Evolutionary conservation across 1,140 invertebrate genomes (phyloP), one percentile per base, ranked within the genome.

Genomic region (Plutomurus gul): DNA sequence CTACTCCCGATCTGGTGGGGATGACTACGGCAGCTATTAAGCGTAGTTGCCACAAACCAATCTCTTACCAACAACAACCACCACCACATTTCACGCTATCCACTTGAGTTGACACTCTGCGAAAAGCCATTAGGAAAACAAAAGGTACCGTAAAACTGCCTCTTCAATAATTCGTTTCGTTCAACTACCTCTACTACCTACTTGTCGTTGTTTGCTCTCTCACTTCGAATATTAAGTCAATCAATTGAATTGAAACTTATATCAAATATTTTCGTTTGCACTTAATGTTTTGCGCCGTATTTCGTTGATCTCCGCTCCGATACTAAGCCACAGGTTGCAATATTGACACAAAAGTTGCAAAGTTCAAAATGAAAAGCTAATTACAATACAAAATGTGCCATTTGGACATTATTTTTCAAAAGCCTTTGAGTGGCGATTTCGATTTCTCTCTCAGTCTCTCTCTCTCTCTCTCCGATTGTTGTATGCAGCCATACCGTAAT

Each of bases 311-410:
- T 74, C 71, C 72, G 77, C 77, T 79, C 77, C 77, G 77, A 79
- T 79, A 79, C 72, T 79, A 79, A 79, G 77, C 77, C 76, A 71
- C 20, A 65, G 76, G 70, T 78, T 78, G 76, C 65, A 40, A 30
- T n/a, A n/a, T n/a, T n/a, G n/a, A n/a, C n/a, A n/a, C 60, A 40
- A 72, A 25, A 16, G 10, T 36, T 6, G 22, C 51, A 60, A 60
- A 16, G 11, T 10, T 43, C 39, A 10, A 43, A 43, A n/a, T n/a
- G n/a, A 43, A 43, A 3, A n/a, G 11, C 39, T 10, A 13, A 10
- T 43, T n/a, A 10, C 11, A 10, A 43, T n/a, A 13, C n/a, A 43
- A 43, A n/a, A 43, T n/a, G 7, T 51, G 25, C 47, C 47, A 25
- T 65, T 65, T 65, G 56, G 56, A 27, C n/a, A 27, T 13, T 60